Evolutionary conservation across 2,113 vertebrate genomes (phyloP).

Genomic region (Lates calcarifer): DNA sequence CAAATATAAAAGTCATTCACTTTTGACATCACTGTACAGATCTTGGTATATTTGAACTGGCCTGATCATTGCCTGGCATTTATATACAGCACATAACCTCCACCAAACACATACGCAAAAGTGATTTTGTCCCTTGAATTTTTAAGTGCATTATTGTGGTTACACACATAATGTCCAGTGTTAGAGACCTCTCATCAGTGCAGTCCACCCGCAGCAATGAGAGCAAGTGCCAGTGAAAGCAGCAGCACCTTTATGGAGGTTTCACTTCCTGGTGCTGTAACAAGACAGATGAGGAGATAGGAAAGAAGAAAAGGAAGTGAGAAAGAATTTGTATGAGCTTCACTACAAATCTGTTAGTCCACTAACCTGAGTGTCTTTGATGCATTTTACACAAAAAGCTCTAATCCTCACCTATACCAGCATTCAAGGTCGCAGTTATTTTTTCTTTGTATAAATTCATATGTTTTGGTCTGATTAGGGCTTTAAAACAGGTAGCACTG

Average conservation of each 20-base stretch:
- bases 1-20: slow-evolving; percentile 29
- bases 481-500: not conserved
- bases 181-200: slow-evolving; percentile 23
- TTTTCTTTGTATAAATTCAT: not conserved
- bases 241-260: slow-evolving; percentile 32
- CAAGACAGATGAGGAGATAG: not conserved
- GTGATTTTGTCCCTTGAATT: slow-evolving; percentile 45
- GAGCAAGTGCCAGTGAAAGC: slow-evolving; percentile 37
- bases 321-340: too few relatives aligned
- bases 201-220: slow-evolving; percentile 14
- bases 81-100: slow-evolving; percentile 23
- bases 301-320: not conserved
- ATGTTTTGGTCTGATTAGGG: not conserved
- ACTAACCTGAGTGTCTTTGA: not conserved
- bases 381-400: not conserved
- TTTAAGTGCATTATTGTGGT: slow-evolving; percentile 34
- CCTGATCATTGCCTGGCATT: slow-evolving; percentile 3
- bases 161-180: slow-evolving; percentile 8
- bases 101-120: slow-evolving; percentile 19
- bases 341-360: too few relatives aligned
- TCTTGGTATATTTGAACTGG: not conserved
- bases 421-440: not conserved
- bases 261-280: slow-evolving; percentile 15
- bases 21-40: slow-evolving; percentile 18
- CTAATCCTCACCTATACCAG: not conserved